A percentile compares a stretch with the other conserved stretches of the same genome.
Conservation (phyloP, 2,888 invertebrate species). For the Drosophila neonasuta region DNA sequence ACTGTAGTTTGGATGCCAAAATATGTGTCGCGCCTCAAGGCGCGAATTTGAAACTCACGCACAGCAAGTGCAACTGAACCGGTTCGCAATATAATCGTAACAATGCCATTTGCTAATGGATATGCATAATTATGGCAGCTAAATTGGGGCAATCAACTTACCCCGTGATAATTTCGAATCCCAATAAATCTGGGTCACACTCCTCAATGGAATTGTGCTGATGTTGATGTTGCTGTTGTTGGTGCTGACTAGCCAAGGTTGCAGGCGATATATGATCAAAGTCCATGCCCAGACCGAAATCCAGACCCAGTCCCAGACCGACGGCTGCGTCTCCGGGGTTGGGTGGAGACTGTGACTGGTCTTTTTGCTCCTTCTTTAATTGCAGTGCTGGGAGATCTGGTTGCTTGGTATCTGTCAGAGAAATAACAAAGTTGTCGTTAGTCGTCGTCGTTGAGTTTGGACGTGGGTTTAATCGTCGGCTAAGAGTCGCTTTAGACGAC, state of each 20-base stretch:
- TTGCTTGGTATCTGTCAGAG: slow-evolving; percentile 54
- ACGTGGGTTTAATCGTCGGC: slow-evolving; percentile 28
- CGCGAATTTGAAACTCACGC: slow-evolving; percentile 4
- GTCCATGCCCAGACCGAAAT: slow-evolving; percentile 15
- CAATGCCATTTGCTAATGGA: slow-evolving; percentile 3
- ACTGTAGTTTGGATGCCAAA: neutral
- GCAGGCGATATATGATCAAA: slow-evolving; percentile 38
- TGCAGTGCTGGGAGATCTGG: slow-evolving; percentile 23
- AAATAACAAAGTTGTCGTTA: slow-evolving; percentile 56
- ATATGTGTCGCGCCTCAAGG: neutral
- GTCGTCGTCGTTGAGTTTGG: slow-evolving; percentile 22
- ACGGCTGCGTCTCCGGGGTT: neutral
- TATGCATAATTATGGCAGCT: slow-evolving; percentile 5
- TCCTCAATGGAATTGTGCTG: slow-evolving; percentile 84
- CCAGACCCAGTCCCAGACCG: slow-evolving; percentile 11
- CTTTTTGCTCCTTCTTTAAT: slow-evolving; percentile 34
- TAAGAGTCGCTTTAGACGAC: slow-evolving; percentile 8
- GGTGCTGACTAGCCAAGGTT: slow-evolving; percentile 44
- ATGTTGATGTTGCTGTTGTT: slow-evolving; percentile 45
- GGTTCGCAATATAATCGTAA: neutral
- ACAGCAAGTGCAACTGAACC: neutral
- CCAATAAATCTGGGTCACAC: slow-evolving; percentile 94
- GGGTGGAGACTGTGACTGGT: slow-evolving; percentile 2
- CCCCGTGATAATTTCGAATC: slow-evolving; percentile 95
- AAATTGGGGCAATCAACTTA: slow-evolving; percentile 76